These are phyloP conservation scores for Magallana ariakensis DNA, from an alignment of 1,140 invertebrate species.

Conservation along the genomic window DNA sequence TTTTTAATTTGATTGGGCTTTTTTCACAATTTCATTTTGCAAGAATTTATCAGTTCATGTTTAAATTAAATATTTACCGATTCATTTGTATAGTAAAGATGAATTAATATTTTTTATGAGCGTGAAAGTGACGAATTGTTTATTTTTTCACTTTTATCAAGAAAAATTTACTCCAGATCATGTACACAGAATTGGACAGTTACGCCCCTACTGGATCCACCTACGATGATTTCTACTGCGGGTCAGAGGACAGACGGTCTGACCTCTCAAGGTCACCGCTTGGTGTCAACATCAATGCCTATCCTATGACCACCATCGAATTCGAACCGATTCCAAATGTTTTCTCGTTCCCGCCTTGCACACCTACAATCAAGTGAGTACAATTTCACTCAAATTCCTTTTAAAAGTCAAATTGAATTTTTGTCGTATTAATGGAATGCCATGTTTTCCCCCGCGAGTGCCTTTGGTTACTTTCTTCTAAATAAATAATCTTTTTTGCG, in stretches of 20 bases:
- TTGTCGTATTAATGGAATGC: too few species aligned
- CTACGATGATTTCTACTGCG: conserved; percentile 43
- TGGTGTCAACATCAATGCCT: conserved; percentile 32
- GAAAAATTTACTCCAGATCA: background rate
- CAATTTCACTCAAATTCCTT: background rate
- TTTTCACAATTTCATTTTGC: too few species aligned
- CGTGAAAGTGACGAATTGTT: background rate
- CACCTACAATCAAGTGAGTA: conserved; percentile 59
- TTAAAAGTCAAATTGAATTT: too few species aligned
- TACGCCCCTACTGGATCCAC: conserved; percentile 16
- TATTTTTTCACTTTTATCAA: background rate
- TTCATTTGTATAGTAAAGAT: too few species aligned
- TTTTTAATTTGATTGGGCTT: too few species aligned
- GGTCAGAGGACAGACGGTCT: conserved; percentile 29
- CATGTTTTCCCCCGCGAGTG: too few species aligned
- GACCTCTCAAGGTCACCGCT: conserved; percentile 45
- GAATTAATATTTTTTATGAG: background rate
- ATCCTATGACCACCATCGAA: conserved; percentile 47
- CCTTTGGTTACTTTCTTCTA: too few species aligned
- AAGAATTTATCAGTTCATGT: too few species aligned
- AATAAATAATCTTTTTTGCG: too few species aligned
- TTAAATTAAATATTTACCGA: too few species aligned
- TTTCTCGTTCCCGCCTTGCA: conserved; percentile 59
- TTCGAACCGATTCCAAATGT: conserved; percentile 55
- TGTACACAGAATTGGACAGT: conserved; percentile 37